Base-by-base conservation (phyloP, 1,140 invertebrate genomes). In the Aphis gossypii region DNA sequence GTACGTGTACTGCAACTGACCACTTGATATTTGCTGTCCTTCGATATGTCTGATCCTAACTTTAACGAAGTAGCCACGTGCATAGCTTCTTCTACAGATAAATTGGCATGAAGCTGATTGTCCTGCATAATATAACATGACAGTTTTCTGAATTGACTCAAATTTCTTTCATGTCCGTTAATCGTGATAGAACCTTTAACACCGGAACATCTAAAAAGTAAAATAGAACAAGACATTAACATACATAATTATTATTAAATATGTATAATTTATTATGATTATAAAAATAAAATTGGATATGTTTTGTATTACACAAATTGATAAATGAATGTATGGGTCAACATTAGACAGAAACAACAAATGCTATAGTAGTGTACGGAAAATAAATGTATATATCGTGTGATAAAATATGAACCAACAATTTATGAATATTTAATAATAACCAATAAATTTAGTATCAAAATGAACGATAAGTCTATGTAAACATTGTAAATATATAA, bases 71-170 rank as follows among this genome's bases (percentile, higher is more conserved):
- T 97, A 5, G 98, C 98, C 48, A 99, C 98, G 94, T 97, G 97
- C 98, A 99, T 99, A 6, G 98, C 97, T 96, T 99, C 99, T 94
- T 97, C 97, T 0, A 99, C 98, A 1, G 98, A 98, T 88, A 99
- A 96, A 96, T 99, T 98, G 0, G 97, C 97, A 94, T 99, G 97
- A 14, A 99, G 96, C 95, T 99, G 98, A 96, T 99, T 99, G 95
- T 99, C 98, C 95, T 99, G 99, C 98, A 99, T 99, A 95, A 99
- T 99, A 95, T 99, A 99, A 94, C 98, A 98, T 0, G 98, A 99
- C 94, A 99, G 96, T 96, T 99, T 99, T 68, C 98, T 96, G 96
- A 99, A 99, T 94, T 97, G 96, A 93, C 98, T 97, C 94, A 99
- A 95, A 95, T 99, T 98, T 92, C 99, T 96, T 95, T 98, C 97